phyloP scores from a whole-genome alignment of 2,113 vertebrate genomes.

The Rhodinocichla rosea region DNA sequence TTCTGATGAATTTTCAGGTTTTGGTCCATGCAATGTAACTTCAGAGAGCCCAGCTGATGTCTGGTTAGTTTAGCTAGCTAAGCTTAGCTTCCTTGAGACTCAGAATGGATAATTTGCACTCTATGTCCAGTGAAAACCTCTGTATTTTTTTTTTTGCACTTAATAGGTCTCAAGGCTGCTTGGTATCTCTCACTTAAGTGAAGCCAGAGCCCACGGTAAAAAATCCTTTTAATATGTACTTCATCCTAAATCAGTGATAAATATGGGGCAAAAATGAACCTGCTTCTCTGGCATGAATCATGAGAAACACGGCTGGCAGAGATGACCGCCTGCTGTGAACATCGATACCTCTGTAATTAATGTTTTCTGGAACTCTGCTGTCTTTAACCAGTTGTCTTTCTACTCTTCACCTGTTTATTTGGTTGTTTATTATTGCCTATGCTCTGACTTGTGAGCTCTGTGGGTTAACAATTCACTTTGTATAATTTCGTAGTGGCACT shows the following conservation, averaged over 20 bases:
- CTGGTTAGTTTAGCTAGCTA: not conserved
- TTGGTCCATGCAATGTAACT: not conserved
- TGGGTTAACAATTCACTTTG: not conserved
- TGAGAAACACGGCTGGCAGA: not conserved
- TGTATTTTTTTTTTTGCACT: not conserved
- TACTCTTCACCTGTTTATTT: not conserved
- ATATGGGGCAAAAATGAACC: slow-evolving; percentile 30
- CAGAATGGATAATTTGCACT: not conserved
- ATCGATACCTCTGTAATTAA: not conserved
- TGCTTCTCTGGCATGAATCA: slow-evolving; percentile 35
- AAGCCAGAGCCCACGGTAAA: slow-evolving; percentile 28
- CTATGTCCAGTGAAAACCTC: not conserved
- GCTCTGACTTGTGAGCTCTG: not conserved
- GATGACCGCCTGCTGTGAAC: not conserved
- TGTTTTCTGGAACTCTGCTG: not conserved
- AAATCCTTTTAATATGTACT: not conserved
- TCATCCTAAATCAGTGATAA: slow-evolving; percentile 58
- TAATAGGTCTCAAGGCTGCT: slow-evolving; percentile 23
- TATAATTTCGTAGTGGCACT: not conserved
- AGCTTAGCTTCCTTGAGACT: not conserved
- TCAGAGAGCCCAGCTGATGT: not conserved
- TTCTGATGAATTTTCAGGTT: not conserved
- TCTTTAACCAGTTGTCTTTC: not conserved
- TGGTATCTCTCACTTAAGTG: slow-evolving; percentile 26
- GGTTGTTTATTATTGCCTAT: not conserved